phyloP scores from a whole-genome alignment of 2,888 invertebrate species.

The Tuberolachnus salignus region DNA sequence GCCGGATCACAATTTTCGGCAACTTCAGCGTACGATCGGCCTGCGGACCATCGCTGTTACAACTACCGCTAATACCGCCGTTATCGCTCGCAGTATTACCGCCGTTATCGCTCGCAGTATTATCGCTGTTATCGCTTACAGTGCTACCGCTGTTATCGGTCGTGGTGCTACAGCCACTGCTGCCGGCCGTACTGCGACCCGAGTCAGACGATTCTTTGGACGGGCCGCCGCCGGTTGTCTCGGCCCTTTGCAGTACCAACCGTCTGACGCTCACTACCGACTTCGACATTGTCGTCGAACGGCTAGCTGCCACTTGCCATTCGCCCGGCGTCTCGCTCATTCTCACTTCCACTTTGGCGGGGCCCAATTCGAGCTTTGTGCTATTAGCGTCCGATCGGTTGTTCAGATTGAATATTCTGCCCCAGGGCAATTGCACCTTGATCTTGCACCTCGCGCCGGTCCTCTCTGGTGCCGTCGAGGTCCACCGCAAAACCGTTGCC shows the following conservation, averaged over 20 bases:
- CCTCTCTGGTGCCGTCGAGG: neutral
- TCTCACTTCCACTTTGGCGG: slow-evolving; percentile 57
- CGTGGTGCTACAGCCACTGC: too few relatives aligned
- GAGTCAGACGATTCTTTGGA: too few relatives aligned
- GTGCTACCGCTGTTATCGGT: too few relatives aligned
- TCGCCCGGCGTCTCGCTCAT: slow-evolving; percentile 39
- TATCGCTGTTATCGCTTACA: too few relatives aligned
- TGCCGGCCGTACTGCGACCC: neutral
- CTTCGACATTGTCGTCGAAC: slow-evolving; percentile 25
- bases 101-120: too few relatives aligned
- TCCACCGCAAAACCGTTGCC: neutral
- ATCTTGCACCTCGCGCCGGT: slow-evolving; percentile 13
- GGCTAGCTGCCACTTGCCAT: slow-evolving; percentile 43
- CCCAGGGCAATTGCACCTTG: slow-evolving; percentile 58
- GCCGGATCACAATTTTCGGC: slow-evolving; percentile 57
- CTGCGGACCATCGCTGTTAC: neutral
- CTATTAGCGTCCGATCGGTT: neutral
- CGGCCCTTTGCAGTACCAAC: slow-evolving; percentile 51
- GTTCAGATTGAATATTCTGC: slow-evolving; percentile 57
- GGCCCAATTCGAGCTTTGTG: slow-evolving; percentile 57
- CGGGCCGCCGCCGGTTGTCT: neutral
- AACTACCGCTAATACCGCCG: neutral
- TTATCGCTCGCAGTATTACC: neutral
- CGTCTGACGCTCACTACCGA: slow-evolving; percentile 54
- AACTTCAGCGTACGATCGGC: slow-evolving; percentile 9